phyloP scores from a whole-genome alignment of 2,797 vertebrate genomes.

The Crocodylus rhombifer region DNA sequence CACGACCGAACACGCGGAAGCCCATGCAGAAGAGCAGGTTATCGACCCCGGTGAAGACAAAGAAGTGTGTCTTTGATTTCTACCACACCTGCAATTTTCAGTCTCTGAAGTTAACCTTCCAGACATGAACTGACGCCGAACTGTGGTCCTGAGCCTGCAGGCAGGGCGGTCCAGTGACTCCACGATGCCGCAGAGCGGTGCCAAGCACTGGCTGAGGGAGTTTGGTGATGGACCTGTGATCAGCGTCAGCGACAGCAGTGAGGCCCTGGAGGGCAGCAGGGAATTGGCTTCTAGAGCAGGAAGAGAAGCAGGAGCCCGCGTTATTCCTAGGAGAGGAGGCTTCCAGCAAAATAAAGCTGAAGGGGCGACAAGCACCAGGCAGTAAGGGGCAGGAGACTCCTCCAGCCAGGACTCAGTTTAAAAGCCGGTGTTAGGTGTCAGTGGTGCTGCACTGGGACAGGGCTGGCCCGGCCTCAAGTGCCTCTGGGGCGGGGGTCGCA shows the following conservation, averaged over 20 bases:
- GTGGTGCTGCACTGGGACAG: no score
- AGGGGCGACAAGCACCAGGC: no score
- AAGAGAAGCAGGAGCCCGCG: neutral
- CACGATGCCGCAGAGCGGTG: neutral
- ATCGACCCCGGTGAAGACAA: neutral
- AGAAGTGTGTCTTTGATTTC: neutral
- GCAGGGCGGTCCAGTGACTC: neutral
- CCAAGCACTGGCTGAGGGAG: neutral
- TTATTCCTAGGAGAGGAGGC: neutral
- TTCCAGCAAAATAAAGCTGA: no score
- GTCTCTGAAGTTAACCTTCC: neutral
- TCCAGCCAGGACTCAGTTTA: no score
- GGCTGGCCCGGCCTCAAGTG: no score
- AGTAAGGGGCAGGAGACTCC: no score
- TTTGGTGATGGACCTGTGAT: neutral
- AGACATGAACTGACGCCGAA: neutral
- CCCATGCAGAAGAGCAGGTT: neutral
- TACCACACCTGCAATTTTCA: neutral
- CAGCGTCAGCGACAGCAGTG: neutral
- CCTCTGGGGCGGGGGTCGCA: no score
- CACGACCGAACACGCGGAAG: neutral
- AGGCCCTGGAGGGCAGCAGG: neutral
- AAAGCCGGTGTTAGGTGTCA: no score
- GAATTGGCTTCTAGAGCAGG: neutral
- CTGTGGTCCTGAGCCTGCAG: neutral